phyloP scores from a whole-genome alignment of 2,888 invertebrate species.

The Erpobdella octoculata region DNA sequence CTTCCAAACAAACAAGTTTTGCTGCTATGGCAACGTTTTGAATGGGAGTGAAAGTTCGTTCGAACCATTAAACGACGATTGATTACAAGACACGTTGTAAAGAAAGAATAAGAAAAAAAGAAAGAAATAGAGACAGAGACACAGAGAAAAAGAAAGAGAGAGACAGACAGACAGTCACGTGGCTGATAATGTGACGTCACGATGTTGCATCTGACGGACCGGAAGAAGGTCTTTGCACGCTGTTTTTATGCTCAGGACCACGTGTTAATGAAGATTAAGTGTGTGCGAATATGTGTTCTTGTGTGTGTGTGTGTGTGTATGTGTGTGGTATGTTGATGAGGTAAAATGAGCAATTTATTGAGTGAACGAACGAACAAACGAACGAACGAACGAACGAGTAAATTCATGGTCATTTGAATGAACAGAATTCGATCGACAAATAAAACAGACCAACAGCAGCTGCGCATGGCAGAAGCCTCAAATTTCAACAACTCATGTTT shows the following conservation, averaged over 20 bases:
- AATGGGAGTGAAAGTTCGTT: not conserved
- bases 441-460: too few species aligned
- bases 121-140: not conserved
- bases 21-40: not conserved
- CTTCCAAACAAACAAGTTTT: not conserved
- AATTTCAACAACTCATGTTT: conserved; percentile 1
- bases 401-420: too few species aligned
- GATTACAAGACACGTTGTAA: conserved; percentile 2
- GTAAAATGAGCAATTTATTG: too few species aligned
- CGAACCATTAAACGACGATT: conserved; percentile 2
- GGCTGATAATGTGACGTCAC: conserved; percentile 19
- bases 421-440: too few species aligned
- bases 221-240: conserved; percentile 19
- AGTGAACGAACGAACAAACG: too few species aligned
- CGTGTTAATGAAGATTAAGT: conserved; percentile 10
- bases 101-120: not conserved
- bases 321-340: too few species aligned
- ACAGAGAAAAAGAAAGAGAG: not conserved
- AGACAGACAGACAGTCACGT: conserved; percentile 7
- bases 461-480: too few species aligned
- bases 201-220: conserved; percentile 15
- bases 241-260: conserved; percentile 10
- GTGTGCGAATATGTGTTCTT: not conserved
- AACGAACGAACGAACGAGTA: too few species aligned
- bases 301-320: too few species aligned